Base-by-base conservation (phyloP, 2,888 invertebrate genomes). In the Mesochorus sp. region DNA sequence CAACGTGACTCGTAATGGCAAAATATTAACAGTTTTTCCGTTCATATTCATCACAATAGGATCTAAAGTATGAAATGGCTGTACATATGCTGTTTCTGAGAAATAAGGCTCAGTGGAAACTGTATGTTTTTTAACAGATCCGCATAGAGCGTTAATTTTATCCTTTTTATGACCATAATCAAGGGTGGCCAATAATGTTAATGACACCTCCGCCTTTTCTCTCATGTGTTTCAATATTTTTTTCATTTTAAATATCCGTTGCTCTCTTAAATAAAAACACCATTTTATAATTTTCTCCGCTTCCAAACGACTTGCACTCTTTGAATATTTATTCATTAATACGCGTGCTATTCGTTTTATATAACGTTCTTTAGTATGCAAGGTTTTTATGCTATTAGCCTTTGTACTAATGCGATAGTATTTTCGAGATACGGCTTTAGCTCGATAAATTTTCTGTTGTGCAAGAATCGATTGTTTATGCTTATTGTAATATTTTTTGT, bases 61-160 rank as follows among this genome's bases (percentile, higher is more conserved):
- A n/a, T 76, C 64, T 26, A 62, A 28, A 8, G 57, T n/a, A 21
- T 44, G 37, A 5, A 59, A 28, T 19, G 70, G 68, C 3, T 75
- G 55, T 17, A 44, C 24, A 44, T 80, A 81, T 42, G 61, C 71
- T 3, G 78, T 67, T 61, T 80, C 72, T 42, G 64, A 21, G 57
- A 76, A 81, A 66, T 72, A 80, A 28, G 66, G 14, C 55, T 82
- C 79, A 0, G 79, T 34, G 4, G 76, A 70, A 8, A 74, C 39
- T 17, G 37, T 77, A 66, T 82, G 82, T 24, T 66, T 72, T 26
- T 72, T 62, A 19, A 39, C 1, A 28, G 0, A 0, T 10, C 74
- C 76, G 49, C 81, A 80, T 2, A 80, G 24, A 42, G 70, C 42
- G 1, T 42, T 24, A 6, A 80, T 14, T 51, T 70, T 71, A 3